These are phyloP conservation scores for Pedicia rivosa DNA, from an alignment of 2,888 invertebrate species.

Conservation along the genomic window DNA sequence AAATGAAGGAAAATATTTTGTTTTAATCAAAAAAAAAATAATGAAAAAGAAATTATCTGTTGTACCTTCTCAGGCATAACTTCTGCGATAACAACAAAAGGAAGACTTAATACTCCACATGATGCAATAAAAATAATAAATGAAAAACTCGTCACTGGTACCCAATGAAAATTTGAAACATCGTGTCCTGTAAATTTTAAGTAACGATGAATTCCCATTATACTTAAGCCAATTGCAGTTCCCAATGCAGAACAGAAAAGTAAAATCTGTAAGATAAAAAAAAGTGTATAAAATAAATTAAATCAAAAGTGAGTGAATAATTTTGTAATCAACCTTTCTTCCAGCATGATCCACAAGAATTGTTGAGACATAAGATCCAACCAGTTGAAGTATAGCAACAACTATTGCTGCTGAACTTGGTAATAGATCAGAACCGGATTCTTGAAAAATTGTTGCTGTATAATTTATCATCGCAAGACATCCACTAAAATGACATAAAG, in stretches of 20 bases:
- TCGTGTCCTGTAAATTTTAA: slow-evolving; percentile 1
- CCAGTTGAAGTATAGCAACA: slow-evolving; percentile 23
- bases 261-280: no score
- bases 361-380: slow-evolving; percentile 25
- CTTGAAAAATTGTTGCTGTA: slow-evolving; percentile 24
- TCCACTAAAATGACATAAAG: slow-evolving; percentile 24
- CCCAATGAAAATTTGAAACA: slow-evolving; percentile 5
- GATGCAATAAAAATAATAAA: slow-evolving; percentile 9
- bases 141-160: slow-evolving; percentile 8
- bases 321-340: no score
- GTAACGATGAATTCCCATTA: slow-evolving; percentile 3
- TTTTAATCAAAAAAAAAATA: no score
- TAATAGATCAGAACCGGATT: slow-evolving; percentile 22
- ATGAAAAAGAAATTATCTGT: no score
- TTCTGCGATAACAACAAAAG: slow-evolving; percentile 9
- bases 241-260: slow-evolving; percentile 7
- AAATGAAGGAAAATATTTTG: no score
- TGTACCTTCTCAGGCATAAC: slow-evolving; percentile 9
- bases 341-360: slow-evolving; percentile 25
- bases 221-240: slow-evolving; percentile 5
- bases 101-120: slow-evolving; percentile 8
- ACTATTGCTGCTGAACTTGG: slow-evolving; percentile 23
- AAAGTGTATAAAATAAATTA: no score
- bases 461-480: slow-evolving; percentile 27
- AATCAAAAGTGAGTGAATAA: no score